Conservation (phyloP, 1,140 invertebrate species). For the Gryon sp. region DNA sequence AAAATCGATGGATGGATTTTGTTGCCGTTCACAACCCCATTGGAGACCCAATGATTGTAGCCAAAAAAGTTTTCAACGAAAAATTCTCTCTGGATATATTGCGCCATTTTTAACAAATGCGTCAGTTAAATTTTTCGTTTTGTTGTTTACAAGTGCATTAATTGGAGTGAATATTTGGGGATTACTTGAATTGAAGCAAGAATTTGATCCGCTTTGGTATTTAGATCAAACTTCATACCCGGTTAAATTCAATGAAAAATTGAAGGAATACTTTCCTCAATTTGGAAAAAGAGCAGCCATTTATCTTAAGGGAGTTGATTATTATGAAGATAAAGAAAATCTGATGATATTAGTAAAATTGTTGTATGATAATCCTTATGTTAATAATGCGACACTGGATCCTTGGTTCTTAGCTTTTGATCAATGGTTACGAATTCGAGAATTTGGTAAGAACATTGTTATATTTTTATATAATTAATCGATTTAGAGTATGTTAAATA, state of each 20-base stretch:
- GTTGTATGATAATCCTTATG: constrained; percentile 70
- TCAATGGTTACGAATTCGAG: constrained; percentile 66
- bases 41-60: constrained; percentile 79
- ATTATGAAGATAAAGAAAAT: constrained; percentile 70
- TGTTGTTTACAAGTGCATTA: constrained; percentile 72
- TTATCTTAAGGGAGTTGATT: constrained; percentile 78
- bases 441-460: constrained; percentile 64
- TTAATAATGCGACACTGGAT: constrained; percentile 74
- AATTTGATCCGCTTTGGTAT: constrained; percentile 82
- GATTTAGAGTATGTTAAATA: too few relatives aligned
- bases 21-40: constrained; percentile 69
- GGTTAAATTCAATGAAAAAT: constrained; percentile 73
- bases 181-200: constrained; percentile 79
- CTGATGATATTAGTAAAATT: constrained; percentile 64
- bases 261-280: constrained; percentile 78
- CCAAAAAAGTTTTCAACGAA: constrained; percentile 76
- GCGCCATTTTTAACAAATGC: constrained; percentile 77
- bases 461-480: background rate
- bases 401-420: constrained; percentile 75
- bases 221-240: constrained; percentile 80
- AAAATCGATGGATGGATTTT: constrained; percentile 75
- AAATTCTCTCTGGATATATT: constrained; percentile 79
- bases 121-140: constrained; percentile 76
- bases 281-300: constrained; percentile 79
- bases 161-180: constrained; percentile 74